phyloP scores from a whole-genome alignment of 2,888 invertebrate genomes.

The Plebejus melissa region DNA sequence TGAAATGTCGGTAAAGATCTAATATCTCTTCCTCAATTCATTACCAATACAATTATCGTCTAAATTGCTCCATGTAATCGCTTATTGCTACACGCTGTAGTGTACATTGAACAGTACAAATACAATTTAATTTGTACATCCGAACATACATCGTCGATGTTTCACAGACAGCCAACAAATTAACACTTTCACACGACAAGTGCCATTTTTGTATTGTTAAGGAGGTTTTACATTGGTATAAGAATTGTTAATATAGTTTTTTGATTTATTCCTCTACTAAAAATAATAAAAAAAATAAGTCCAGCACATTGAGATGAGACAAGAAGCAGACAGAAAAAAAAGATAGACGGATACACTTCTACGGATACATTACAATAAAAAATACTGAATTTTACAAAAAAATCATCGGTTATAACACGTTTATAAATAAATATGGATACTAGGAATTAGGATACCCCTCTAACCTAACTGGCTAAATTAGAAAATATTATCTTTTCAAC shows the following conservation, averaged over 20 bases:
- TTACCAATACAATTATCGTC: background rate
- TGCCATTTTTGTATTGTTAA: conserved; percentile 40
- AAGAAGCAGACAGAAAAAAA: no score
- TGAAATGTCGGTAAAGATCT: background rate
- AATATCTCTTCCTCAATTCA: conserved; percentile 6
- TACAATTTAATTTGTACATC: conserved; percentile 55
- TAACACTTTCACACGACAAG: conserved; percentile 50
- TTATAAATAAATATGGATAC: no score
- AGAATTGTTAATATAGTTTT: background rate
- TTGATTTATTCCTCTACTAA: no score
- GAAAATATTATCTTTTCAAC: no score
- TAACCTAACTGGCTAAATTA: no score
- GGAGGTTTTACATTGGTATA: conserved; percentile 30
- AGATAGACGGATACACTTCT: no score
- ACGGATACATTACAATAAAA: no score
- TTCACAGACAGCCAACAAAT: conserved; percentile 48
- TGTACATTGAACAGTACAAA: conserved; percentile 42
- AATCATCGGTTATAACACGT: no score
- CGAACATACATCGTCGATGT: conserved; percentile 44
- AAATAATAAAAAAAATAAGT: no score
- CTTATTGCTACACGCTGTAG: conserved; percentile 46
- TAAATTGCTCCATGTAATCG: conserved; percentile 45
- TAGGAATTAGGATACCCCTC: no score
- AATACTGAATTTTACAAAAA: no score
- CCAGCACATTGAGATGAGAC: no score